Evolutionary conservation across 2,113 vertebrate species (phyloP).

Genomic region (Pitta sordida): DNA sequence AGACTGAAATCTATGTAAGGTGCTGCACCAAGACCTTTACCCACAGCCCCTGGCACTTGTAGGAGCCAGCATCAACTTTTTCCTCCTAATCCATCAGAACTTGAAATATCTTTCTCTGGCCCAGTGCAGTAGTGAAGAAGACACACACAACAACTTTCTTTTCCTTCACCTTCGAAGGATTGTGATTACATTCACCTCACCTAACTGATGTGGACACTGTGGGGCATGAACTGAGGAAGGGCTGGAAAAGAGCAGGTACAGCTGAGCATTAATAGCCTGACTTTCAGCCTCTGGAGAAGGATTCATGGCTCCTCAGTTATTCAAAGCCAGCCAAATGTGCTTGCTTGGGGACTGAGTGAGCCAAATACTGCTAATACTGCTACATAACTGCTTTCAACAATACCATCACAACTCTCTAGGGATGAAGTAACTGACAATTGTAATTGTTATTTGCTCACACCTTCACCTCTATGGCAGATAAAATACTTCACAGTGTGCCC

Average conservation of each 20-base stretch:
- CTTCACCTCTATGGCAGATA: neutral
- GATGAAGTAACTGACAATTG: neutral
- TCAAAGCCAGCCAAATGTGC: neutral
- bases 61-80: neutral
- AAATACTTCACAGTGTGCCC: neutral
- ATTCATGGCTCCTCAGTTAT: neutral
- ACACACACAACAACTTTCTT: neutral
- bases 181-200: rapidly evolving
- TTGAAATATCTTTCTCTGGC: neutral
- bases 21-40: rapidly evolving
- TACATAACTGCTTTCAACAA: neutral
- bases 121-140: neutral
- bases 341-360: neutral
- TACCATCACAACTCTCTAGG: neutral
- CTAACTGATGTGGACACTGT: neutral
- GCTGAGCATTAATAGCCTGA: neutral
- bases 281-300: neutral
- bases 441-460: neutral
- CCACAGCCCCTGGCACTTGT: rapidly evolving
- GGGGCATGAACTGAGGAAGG: neutral
- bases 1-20: neutral
- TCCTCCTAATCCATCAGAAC: neutral
- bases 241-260: neutral
- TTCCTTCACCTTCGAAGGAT: neutral
- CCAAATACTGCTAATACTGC: neutral